phyloP scores from a whole-genome alignment of 2,888 invertebrate species.

The Acanthosepion lycidas region DNA sequence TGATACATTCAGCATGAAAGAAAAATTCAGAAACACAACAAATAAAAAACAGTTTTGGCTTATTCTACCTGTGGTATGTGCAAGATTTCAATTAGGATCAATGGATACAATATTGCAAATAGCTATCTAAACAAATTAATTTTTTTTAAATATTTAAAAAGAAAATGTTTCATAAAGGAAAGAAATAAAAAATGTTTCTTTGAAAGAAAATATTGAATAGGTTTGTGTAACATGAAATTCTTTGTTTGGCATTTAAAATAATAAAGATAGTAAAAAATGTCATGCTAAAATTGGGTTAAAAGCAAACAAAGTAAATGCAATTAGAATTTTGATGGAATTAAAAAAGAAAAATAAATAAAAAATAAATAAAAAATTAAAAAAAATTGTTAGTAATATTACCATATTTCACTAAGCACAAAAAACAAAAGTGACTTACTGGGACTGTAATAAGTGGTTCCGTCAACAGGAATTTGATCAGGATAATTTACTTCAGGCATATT shows the following conservation, averaged over 20 bases:
- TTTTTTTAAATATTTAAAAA: too few relatives aligned
- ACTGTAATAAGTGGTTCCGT: constrained; percentile 53
- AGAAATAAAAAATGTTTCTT: too few relatives aligned
- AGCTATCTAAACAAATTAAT: too few relatives aligned
- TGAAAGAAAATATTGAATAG: too few relatives aligned
- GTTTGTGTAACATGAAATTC: too few relatives aligned
- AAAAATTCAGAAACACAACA: too few relatives aligned
- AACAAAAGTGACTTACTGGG: constrained; percentile 51
- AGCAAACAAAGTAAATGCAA: background rate
- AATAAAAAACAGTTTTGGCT: too few relatives aligned
- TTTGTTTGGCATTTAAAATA: background rate
- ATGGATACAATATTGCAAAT: too few relatives aligned
- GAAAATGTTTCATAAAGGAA: too few relatives aligned
- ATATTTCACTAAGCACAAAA: background rate
- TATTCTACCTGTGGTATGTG: too few relatives aligned
- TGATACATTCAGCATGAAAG: too few relatives aligned
- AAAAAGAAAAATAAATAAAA: background rate
- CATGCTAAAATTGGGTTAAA: background rate
- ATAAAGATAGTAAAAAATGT: background rate
- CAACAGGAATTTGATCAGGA: constrained; percentile 52
- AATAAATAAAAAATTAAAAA: background rate
- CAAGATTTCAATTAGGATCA: too few relatives aligned
- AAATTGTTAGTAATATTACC: background rate
- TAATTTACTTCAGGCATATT: constrained; percentile 68
- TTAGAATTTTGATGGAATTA: background rate